A percentile compares a stretch with the other conserved stretches of the same genome.
Conservation (phyloP, 37 sponge, comb jelly and placozoan species). For the Aplysina aerophoba region DNA sequence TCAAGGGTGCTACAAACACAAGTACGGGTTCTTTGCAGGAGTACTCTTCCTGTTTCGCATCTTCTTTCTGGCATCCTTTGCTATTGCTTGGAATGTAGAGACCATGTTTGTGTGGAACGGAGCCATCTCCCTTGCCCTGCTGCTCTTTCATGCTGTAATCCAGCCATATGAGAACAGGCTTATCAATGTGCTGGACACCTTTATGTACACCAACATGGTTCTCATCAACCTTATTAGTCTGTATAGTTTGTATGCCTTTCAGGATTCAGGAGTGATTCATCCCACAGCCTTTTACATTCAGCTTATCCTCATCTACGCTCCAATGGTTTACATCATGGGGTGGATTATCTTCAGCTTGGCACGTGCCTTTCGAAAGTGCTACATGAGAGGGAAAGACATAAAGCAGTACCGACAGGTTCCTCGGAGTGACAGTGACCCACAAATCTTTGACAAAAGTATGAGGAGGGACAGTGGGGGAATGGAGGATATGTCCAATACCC, state of each 20-base stretch:
- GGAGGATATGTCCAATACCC: not conserved
- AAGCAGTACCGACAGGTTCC: slow-evolving; percentile 6
- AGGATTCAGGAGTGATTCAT: not conserved
- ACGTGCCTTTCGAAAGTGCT: slow-evolving; percentile 24
- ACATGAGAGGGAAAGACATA: not conserved
- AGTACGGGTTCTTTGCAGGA: slow-evolving; percentile 72
- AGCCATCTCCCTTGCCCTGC: slow-evolving; percentile 21
- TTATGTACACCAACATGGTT: slow-evolving; percentile 52
- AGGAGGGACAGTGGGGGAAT: not conserved
- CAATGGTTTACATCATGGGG: slow-evolving; percentile 24
- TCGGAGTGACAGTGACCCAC: not conserved
- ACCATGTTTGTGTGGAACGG: slow-evolving; percentile 24
- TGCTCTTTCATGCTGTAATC: slow-evolving; percentile 32
- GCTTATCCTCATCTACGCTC: slow-evolving; percentile 41
- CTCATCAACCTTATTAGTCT: slow-evolving; percentile 46
- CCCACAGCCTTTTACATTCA: slow-evolving; percentile 30
- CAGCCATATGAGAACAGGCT: slow-evolving; percentile 65
- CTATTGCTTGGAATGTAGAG: slow-evolving; percentile 34
- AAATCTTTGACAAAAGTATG: not conserved
- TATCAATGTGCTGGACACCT: slow-evolving; percentile 56
- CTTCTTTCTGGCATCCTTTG: slow-evolving; percentile 38
- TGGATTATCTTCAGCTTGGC: slow-evolving; percentile 16
- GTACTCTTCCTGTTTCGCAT: slow-evolving; percentile 65
- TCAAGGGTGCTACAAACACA: slow-evolving; percentile 67
- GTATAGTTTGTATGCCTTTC: slow-evolving; percentile 39